These are phyloP conservation scores for Pemphigus obesinymphae DNA, from an alignment of 1,140 invertebrate species.

Conservation along the genomic window DNA sequence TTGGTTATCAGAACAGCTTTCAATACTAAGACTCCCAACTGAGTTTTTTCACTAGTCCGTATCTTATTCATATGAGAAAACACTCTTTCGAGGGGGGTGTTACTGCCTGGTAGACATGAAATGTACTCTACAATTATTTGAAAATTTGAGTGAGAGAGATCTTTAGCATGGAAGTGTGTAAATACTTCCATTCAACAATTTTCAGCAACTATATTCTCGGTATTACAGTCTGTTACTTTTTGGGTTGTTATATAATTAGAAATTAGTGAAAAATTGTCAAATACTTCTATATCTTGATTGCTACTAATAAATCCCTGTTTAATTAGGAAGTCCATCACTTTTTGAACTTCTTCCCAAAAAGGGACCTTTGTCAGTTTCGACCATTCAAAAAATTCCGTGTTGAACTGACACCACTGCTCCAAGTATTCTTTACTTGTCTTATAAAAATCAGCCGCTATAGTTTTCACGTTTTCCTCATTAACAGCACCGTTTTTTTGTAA, in stretches of 20 bases:
- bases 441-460: background rate
- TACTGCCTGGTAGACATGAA: background rate
- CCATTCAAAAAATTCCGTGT: background rate
- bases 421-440: background rate
- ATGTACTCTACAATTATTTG: background rate
- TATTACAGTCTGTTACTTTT: too few species aligned
- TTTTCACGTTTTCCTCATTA: background rate
- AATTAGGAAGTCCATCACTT: background rate
- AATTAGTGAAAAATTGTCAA: background rate
- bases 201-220: background rate
- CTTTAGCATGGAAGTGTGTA: too few species aligned
- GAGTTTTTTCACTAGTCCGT: background rate
- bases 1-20: too few species aligned
- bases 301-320: too few species aligned
- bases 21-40: too few species aligned
- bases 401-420: background rate
- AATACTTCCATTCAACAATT: background rate
- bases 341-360: background rate
- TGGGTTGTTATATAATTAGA: too few species aligned
- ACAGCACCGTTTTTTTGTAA: background rate
- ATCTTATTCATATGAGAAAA: background rate
- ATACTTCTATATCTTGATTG: background rate
- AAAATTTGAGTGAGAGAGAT: too few species aligned
- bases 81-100: background rate
- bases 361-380: background rate